Base-by-base conservation (phyloP, 1,140 invertebrate genomes). In the Lucilia cuprina region DNA sequence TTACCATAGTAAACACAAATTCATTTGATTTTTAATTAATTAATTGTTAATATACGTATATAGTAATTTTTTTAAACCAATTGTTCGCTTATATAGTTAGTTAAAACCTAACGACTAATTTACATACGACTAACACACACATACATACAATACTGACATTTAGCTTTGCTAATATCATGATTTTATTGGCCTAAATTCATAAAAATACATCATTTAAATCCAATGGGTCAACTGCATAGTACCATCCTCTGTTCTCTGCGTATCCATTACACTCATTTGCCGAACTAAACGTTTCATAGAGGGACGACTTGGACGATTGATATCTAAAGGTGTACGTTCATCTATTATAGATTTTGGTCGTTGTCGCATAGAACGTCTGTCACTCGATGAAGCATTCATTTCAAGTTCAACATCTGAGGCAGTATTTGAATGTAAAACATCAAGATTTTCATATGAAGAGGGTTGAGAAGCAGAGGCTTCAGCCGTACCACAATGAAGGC, bases 221-320 rank as follows among this genome's bases (percentile, higher is more conserved):
- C 96, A 96, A 90, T 96, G 96, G 0, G 96, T 96, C 92, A 96
- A 94, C 89, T 95, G 95, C 88, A 96, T 95, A 70, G 94, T 94
- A 19, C 96, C 96, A 87, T 96, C 95, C 0, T 93, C 92, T 85
- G 95, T 93, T 82, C 94, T 93, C 86, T 96, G 96, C 4, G 96
- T 96, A 85, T 96, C 95, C 93, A 96, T 94, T 4, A 94, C 92
- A 91, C 95, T 96, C 70, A 94, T 92, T 91, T 96, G 96, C 7
- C 95, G 92, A 10, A 94, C 94, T 35, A 96, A 89, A 85, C 93
- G 93, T 77, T 93, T 93, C 92, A 95, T 93, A 1, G 94, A 94
- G 25, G 90, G 91, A 74, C 93, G 89, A 86, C 93, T 91, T 77
- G 90, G 90, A 4, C 85, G 86, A 74, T 60, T 86, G 1, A 78